Evolutionary conservation across 1,140 invertebrate genomes (phyloP), one percentile per base, ranked within the genome.

Genomic region (Bombus difficillimus): DNA sequence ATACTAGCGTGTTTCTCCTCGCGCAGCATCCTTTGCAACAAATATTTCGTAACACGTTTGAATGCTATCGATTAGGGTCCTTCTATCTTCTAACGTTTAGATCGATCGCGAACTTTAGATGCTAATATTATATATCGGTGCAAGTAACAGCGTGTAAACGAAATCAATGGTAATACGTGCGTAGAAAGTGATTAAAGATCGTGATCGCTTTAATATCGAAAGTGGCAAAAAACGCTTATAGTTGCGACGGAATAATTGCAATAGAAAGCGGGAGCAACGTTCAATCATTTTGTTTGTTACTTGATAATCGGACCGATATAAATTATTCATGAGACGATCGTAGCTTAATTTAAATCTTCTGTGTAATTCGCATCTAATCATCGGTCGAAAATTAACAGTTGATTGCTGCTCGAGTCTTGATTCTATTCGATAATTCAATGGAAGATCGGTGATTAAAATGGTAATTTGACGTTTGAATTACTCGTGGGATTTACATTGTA

Each of bases 181-280:
- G 18, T 83, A 57, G 62, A 83, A 76, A 83, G 81, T 57, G 81
- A 83, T 76, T 15, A 32, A 66, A 64, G 57, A 74, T 32, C 34
- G 62, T 66, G 72, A 28, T 34, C 47, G 53, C 4, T 69, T 83
- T 77, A 69, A 41, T 68, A 83, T 78, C 64, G 74, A 83, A 83
- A 83, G 82, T 57, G n/a, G 64, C 41, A 32, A 34, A 32, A 68
- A 77, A 69, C 10, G 43, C 34, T 69, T 77, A 83, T 28, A 57
- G 62, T 57, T 28, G 32, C 43, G 18, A 28, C 13, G 72, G 43
- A 76, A 39, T 66, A 83, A 66, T 76, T 76, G 64, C 41, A 10
- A 83, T 83, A 66, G 81, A 77, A 83, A 83, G 81, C 62, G 34
- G 41, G 43, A 28, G 43, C 73, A 41, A 41, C 39, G 37, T 74